Conservation (phyloP, 2,888 invertebrate species). For the Dryadula phaetusa region DNA sequence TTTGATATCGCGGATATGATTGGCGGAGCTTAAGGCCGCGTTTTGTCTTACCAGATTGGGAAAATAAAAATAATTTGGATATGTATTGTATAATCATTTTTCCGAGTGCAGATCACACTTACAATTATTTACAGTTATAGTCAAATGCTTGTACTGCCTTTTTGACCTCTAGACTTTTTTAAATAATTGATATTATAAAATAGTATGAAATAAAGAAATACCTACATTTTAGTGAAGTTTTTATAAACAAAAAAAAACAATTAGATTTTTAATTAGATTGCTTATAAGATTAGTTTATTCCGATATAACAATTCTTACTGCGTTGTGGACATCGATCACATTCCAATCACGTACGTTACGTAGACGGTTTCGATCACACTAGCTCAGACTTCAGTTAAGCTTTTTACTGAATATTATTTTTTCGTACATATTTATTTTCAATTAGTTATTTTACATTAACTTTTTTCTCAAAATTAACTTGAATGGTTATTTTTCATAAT, state of each 20-base stretch:
- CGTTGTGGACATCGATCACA: conserved; percentile 44
- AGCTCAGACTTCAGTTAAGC: background rate
- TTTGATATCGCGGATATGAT: no score
- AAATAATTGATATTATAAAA: background rate
- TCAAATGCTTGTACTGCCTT: no score
- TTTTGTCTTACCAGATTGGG: no score
- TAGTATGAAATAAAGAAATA: background rate
- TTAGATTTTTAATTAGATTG: background rate
- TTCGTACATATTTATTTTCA: background rate
- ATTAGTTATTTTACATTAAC: no score
- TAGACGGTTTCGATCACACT: background rate
- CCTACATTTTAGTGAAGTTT: background rate
- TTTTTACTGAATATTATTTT: background rate
- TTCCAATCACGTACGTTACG: conserved; percentile 45
- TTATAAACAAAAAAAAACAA: conserved; percentile 1
- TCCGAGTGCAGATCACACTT: no score
- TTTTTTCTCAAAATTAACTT: no score
- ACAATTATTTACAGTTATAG: no score
- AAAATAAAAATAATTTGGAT: no score
- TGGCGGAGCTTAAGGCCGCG: no score
- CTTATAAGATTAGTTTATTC: conserved; percentile 43
- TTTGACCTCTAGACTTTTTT: no score
- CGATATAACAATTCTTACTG: conserved; percentile 36
- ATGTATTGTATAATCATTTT: no score
- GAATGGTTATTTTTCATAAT: no score